Evolutionary conservation across 2,888 invertebrate genomes (phyloP).

Genomic region (Leptinotarsa juncta): DNA sequence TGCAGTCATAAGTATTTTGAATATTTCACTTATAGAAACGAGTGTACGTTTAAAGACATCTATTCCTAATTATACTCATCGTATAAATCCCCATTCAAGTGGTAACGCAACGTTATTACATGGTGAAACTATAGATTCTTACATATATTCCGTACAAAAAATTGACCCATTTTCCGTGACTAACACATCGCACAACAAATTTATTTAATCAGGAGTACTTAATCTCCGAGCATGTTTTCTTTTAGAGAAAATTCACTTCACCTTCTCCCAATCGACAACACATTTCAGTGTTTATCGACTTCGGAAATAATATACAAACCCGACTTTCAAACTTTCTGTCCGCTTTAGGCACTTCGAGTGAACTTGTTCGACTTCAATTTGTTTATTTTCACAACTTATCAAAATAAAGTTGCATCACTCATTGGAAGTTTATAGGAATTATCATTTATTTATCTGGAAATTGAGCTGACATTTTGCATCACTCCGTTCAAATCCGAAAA

Average conservation of each 20-base stretch:
- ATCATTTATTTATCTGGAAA: constrained; percentile 27
- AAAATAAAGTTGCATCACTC: constrained; percentile 35
- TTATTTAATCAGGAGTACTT: constrained; percentile 20
- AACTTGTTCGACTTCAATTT: constrained; percentile 35
- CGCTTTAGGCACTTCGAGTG: constrained; percentile 35
- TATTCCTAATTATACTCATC: too few relatives aligned
- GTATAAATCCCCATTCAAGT: too few relatives aligned
- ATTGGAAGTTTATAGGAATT: constrained; percentile 20
- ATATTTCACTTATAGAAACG: too few relatives aligned
- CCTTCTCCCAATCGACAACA: constrained; percentile 30
- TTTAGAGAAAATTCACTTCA: constrained; percentile 34
- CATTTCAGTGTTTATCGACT: constrained; percentile 30
- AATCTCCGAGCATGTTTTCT: constrained; percentile 36
- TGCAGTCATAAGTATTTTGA: too few relatives aligned
- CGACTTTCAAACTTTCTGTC: constrained; percentile 21
- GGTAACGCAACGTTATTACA: neutral
- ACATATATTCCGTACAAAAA: neutral
- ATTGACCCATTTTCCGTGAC: neutral
- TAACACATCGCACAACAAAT: neutral
- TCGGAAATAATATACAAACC: constrained; percentile 38
- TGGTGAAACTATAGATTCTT: neutral
- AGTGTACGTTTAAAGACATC: too few relatives aligned
- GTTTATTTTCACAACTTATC: constrained; percentile 39
- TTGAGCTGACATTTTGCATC: constrained; percentile 29
- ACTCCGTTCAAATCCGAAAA: constrained; percentile 26